Evolutionary conservation across 2,888 invertebrate species (phyloP), one percentile per base, ranked within the genome.

Genomic region (Apantesis nais): DNA sequence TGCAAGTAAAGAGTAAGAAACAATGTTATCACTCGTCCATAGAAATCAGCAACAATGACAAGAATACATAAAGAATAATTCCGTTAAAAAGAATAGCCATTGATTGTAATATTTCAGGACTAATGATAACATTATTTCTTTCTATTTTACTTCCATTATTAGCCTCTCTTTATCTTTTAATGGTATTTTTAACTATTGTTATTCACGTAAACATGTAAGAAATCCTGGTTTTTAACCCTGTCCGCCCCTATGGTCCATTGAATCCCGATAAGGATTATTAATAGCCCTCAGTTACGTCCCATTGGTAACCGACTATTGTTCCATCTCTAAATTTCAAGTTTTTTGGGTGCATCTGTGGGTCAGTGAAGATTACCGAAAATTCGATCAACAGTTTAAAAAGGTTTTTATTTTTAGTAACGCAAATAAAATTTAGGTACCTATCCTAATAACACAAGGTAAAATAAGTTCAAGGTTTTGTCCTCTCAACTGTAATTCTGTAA

Each of bases 241-340:
- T 72, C 69, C 78, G 86, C 89, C 91, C 92, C 85, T 88, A 89
- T 89, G 84, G 86, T 84, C 83, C 85, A 86, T 83, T 74, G 83
- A 77, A 86, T 87, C 80, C 85, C 77, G 93, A 93, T 93, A 93
- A 92, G 85, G 84, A 84, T 90, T 90, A 93, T 93, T 91, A 93
- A 93, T 92, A 82, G 87, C 86, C 80, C 82, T 12, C 22, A 29
- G 82, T 87, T 86, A 80, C 84, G 82, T 80, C 81, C 82, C 86
- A 83, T 84, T 76, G 80, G 78, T 81, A 79, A 83, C 82, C 76
- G 73, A 80, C 76, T 77, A 83, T 83, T 82, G 84, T 78, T 83
- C 80, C 82, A 83, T 72, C 66, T 67, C 72, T 64, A 71, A 64
- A 79, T 79, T 79, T 74, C 41, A 73, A 82, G 68, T 75, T 75